A percentile compares a stretch with the other conserved stretches of the same genome.
These are phyloP conservation scores for Aphis craccivora DNA, from an alignment of 1,140 invertebrate genomes.

Conservation along the genomic window DNA sequence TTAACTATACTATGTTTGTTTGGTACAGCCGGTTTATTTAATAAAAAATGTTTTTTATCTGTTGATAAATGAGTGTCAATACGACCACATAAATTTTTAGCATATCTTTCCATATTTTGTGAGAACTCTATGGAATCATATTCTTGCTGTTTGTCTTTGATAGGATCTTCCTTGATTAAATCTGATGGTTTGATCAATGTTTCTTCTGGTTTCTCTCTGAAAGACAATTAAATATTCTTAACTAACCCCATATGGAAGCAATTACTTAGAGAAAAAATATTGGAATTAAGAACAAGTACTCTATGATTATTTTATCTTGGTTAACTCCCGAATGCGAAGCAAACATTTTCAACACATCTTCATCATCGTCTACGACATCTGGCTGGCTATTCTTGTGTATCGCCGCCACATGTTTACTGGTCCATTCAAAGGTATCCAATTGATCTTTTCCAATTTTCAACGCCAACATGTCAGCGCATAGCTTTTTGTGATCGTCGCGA, in stretches of 20 bases:
- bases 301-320: constrained; percentile 60
- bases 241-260: background rate
- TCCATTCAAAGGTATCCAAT: constrained; percentile 74
- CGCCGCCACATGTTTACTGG: constrained; percentile 65
- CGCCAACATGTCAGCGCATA: constrained; percentile 69
- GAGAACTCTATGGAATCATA: background rate
- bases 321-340: constrained; percentile 65
- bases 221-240: constrained; percentile 58
- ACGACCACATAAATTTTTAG: constrained; percentile 52
- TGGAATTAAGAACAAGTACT: constrained; percentile 54
- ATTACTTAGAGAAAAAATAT: too few relatives aligned
- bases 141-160: background rate
- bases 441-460: constrained; percentile 70
- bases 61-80: background rate
- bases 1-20: background rate
- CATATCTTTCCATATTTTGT: constrained; percentile 43
- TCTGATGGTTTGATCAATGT: constrained; percentile 71
- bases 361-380: constrained; percentile 60
- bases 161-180: constrained; percentile 64
- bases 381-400: constrained; percentile 9
- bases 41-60: background rate
- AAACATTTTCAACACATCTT: constrained; percentile 72
- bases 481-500: constrained; percentile 69
- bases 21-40: constrained; percentile 36
- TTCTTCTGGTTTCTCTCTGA: constrained; percentile 67